Evolutionary conservation across 1,140 invertebrate genomes (phyloP).

Genomic region (Danaus plexippus): DNA sequence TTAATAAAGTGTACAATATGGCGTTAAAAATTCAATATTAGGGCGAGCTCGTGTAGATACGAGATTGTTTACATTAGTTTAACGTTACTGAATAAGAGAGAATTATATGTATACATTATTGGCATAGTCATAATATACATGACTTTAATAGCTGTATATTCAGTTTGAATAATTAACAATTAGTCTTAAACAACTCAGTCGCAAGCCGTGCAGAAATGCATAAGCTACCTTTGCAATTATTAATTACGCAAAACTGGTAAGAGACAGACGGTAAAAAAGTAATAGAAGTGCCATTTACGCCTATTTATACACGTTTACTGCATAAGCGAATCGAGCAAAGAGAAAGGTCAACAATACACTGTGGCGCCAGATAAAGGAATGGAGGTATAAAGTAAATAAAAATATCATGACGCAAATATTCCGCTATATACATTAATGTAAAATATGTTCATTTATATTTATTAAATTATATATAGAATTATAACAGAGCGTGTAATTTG

Average conservation of each 20-base stretch:
- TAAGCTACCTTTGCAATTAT: conserved; percentile 11
- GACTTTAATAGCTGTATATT: no score
- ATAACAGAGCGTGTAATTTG: no score
- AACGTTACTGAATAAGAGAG: background rate
- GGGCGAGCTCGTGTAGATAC: conserved; percentile 20
- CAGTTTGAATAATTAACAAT: no score
- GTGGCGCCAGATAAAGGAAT: conserved; percentile 21
- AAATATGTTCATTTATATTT: no score
- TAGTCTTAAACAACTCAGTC: no score
- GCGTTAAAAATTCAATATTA: conserved; percentile 47
- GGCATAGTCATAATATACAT: background rate
- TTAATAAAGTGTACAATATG: conserved; percentile 61
- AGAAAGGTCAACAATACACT: conserved; percentile 21
- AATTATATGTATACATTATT: no score
- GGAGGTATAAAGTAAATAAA: conserved; percentile 16
- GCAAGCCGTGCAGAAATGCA: background rate
- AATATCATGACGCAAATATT: conserved; percentile 10
- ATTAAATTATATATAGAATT: no score
- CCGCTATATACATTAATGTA: no score
- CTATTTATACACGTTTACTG: conserved; percentile 15
- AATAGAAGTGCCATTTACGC: conserved; percentile 13
- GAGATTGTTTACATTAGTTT: conserved; percentile 27
- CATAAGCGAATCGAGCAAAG: conserved; percentile 14
- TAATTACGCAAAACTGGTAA: conserved; percentile 14
- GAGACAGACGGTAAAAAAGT: conserved; percentile 11